phyloP scores from a whole-genome alignment of 1,140 invertebrate genomes.

The Xylocopa sonorina region DNA sequence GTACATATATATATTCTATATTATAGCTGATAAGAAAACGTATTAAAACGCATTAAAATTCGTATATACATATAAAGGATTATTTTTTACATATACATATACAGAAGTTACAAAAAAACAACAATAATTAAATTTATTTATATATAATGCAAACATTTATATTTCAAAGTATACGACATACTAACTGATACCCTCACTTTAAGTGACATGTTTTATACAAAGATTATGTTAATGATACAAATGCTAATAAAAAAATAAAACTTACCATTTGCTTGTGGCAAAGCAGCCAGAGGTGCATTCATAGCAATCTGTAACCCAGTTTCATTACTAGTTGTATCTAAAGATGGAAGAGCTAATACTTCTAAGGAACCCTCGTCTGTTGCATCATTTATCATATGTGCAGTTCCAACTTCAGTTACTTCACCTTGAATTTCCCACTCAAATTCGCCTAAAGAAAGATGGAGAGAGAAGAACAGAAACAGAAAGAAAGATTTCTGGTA shows the following conservation, averaged over 20 bases:
- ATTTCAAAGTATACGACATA: background rate
- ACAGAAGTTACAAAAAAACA: background rate
- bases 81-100: background rate
- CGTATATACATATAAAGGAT: background rate
- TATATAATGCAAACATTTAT: background rate
- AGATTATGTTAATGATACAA: background rate
- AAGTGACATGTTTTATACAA: background rate
- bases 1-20: background rate
- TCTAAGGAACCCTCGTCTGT: slow-evolving; percentile 62
- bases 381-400: slow-evolving; percentile 76
- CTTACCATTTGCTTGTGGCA: slow-evolving; percentile 70
- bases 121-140: background rate
- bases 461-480: slow-evolving; percentile 24
- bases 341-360: slow-evolving; percentile 69
- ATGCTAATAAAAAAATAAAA: slow-evolving; percentile 4
- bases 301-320: slow-evolving; percentile 24
- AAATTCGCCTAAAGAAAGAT: slow-evolving; percentile 69
- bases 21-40: background rate
- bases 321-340: slow-evolving; percentile 37
- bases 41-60: background rate
- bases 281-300: slow-evolving; percentile 62
- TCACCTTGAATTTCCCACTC: slow-evolving; percentile 79
- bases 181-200: background rate
- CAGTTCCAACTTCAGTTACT: slow-evolving; percentile 72
- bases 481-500: too few species aligned